Conservation (phyloP, 92 coral and sea anemone species). For the Meandrina meandrites region DNA sequence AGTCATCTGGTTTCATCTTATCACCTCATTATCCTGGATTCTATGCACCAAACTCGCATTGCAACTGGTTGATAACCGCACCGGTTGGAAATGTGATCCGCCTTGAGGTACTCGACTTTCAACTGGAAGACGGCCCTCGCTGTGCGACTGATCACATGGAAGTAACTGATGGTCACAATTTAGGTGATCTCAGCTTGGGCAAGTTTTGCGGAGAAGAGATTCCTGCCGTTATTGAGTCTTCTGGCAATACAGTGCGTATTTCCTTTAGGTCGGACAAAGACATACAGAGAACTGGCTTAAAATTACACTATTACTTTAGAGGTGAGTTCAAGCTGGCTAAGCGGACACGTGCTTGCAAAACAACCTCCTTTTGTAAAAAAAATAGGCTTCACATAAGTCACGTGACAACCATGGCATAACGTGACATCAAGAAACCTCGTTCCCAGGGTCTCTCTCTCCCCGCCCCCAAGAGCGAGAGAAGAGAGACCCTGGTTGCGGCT, state of each 20-base stretch:
- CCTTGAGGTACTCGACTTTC: slow-evolving; percentile 41
- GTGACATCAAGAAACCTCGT: no score
- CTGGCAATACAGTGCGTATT: slow-evolving; percentile 36
- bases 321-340: slow-evolving; percentile 2
- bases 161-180: slow-evolving; percentile 38
- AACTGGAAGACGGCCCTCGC: slow-evolving; percentile 41
- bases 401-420: no score
- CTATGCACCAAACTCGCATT: slow-evolving; percentile 57
- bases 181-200: slow-evolving; percentile 26
- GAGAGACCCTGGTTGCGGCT: no score
- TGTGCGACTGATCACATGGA: slow-evolving; percentile 56
- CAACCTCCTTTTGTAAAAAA: no score
- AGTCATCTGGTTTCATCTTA: slow-evolving; percentile 42
- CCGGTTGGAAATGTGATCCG: slow-evolving; percentile 52
- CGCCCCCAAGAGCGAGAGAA: no score
- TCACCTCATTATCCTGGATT: slow-evolving; percentile 72
- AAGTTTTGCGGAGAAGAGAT: slow-evolving; percentile 59
- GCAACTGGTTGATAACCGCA: slow-evolving; percentile 57
- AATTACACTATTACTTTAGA: slow-evolving; percentile 30
- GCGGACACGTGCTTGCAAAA: no score
- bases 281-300: slow-evolving; percentile 54
- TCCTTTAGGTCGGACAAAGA: slow-evolving; percentile 48
- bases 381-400: no score
- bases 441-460: no score
- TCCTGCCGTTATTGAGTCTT: slow-evolving; percentile 48